Evolutionary conservation across 1,140 invertebrate species (phyloP).

Genomic region (Xylocopa sonorina): DNA sequence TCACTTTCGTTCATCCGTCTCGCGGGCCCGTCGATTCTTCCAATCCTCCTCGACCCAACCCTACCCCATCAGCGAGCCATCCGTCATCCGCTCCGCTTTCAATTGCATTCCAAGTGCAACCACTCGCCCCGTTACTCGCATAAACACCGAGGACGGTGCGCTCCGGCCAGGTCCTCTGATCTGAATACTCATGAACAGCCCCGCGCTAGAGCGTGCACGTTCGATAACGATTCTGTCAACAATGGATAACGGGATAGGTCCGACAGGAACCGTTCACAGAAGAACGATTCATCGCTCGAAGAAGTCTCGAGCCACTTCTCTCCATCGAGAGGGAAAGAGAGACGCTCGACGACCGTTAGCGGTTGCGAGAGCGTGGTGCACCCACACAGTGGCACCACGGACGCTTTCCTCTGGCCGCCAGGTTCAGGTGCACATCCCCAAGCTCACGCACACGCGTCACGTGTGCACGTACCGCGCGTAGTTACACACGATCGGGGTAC

Average conservation of each 20-base stretch:
- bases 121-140: background rate
- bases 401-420: background rate
- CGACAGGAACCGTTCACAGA: background rate
- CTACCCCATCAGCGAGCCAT: no score
- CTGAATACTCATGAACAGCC: constrained; percentile 40
- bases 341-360: constrained; percentile 33
- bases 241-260: constrained; percentile 45
- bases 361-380: background rate
- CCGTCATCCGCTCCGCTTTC: no score
- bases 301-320: constrained; percentile 14
- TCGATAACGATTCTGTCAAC: constrained; percentile 47
- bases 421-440: no score
- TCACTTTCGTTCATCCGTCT: no score
- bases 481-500: background rate
- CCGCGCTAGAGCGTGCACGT: constrained; percentile 15
- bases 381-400: background rate
- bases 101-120: no score
- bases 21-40: no score
- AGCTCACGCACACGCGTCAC: background rate
- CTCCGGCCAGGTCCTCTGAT: no score
- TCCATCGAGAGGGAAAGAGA: no score
- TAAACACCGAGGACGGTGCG: no score
- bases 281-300: constrained; percentile 23
- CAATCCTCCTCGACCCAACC: no score
- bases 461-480: background rate